Base-by-base conservation (phyloP, 53 echinoderm and acorn worm genomes). In the Stichopus horrens region DNA sequence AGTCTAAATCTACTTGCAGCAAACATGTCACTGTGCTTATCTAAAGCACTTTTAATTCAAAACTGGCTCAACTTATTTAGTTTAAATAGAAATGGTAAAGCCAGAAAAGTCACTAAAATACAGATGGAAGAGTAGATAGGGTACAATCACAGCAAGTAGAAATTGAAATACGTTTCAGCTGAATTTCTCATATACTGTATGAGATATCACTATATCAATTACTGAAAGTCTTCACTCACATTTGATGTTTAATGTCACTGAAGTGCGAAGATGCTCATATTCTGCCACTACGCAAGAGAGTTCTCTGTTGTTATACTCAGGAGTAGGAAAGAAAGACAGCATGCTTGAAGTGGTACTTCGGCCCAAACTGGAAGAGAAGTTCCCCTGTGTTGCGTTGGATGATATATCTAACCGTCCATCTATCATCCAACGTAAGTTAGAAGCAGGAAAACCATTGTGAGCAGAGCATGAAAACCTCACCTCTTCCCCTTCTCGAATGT, bases 371-470 rank as follows among this genome's bases (percentile, higher is more conserved):
- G 74, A 56, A 9, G 5, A 20, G 21, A 54, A 75, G 4, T 6
- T 23, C 51, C 74, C 21, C 1, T 55, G 75, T 8, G 54, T n/a
- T 8, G 87, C 75, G 14, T 87, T 74, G 55, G 19, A 54, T 4
- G 74, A 53, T 53, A 87, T 23, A 54, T 87, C 75, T 37, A 87
- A 13, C 13, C 23, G 18, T 54, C 74, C 87, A 21, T 75, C 87
- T 9, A 87, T 87, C 22, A 75, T 16, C 87, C 87, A 87, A 21
- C 58, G 54, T 22, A 87, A 54, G 71, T 53, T 87, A 9, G 87
- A 75, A 19, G 87, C 87, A 6, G 87, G 87, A 55, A 52, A 74
- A 19, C 87, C 87, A 56, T 87, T 87, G 74, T 75, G 74, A 23
- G 87, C 87, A 9, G 74, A 74, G 57, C 87, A 87, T 10, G 74